phyloP scores from a whole-genome alignment of 1,140 invertebrate species.

The Heliconius hermathena region DNA sequence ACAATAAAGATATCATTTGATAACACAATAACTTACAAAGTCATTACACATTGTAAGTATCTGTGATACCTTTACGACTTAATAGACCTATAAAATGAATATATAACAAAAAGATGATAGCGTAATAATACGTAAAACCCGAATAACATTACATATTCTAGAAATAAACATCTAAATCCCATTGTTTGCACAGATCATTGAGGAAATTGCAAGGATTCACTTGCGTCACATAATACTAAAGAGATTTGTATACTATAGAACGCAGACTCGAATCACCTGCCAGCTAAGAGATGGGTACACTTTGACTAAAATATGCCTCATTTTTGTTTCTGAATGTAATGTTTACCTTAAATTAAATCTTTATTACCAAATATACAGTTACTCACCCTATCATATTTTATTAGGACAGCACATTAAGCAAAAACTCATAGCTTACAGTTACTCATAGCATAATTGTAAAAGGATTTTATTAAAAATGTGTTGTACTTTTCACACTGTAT shows the following conservation, averaged over 20 bases:
- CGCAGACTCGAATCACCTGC: neutral
- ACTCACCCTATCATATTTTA: too few relatives aligned
- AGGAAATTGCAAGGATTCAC: conserved; percentile 43
- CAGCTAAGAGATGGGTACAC: neutral
- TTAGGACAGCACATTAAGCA: too few relatives aligned
- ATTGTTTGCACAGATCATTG: conserved; percentile 34
- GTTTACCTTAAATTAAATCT: too few relatives aligned
- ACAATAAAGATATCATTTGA: conserved; percentile 28
- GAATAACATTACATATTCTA: conserved; percentile 24
- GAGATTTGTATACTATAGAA: conserved; percentile 30
- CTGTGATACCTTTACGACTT: neutral
- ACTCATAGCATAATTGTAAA: too few relatives aligned
- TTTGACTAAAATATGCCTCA: neutral
- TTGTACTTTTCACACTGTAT: too few relatives aligned
- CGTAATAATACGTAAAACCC: conserved; percentile 13
- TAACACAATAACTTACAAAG: conserved; percentile 26
- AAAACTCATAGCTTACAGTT: too few relatives aligned
- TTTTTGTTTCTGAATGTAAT: too few relatives aligned
- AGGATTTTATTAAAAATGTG: too few relatives aligned
- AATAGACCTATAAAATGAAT: conserved; percentile 24
- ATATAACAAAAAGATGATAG: conserved; percentile 21
- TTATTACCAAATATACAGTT: too few relatives aligned
- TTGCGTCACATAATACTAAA: conserved; percentile 43
- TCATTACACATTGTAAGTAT: conserved; percentile 21
- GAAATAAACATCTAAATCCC: conserved; percentile 30